These are phyloP conservation scores for Pelobates fuscus DNA, from an alignment of 2,113 vertebrate species.

Conservation along the genomic window DNA sequence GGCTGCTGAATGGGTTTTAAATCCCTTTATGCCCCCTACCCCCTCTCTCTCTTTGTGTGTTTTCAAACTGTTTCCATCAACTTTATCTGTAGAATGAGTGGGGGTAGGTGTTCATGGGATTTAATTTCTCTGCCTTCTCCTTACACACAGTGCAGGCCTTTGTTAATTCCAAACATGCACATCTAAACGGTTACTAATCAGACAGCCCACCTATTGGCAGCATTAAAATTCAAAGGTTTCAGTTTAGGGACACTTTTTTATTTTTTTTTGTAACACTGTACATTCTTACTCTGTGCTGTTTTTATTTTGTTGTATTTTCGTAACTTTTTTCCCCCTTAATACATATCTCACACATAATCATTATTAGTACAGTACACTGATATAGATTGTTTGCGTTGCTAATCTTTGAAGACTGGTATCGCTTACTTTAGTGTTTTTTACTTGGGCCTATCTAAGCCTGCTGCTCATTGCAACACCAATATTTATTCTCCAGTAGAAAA, in stretches of 20 bases:
- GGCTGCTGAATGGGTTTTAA: not conserved
- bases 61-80: constrained; percentile 21
- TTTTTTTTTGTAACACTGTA: not conserved
- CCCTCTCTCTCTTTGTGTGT: constrained; percentile 4
- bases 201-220: constrained; percentile 19
- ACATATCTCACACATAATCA: no score
- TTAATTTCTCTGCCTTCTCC: constrained; percentile 27
- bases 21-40: not conserved
- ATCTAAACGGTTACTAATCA: constrained; percentile 17
- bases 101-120: constrained; percentile 23
- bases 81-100: constrained; percentile 27
- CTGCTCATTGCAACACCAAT: no score
- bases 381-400: no score
- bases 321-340: no score
- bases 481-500: no score
- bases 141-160: constrained; percentile 40
- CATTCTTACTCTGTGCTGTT: no score
- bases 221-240: constrained; percentile 12
- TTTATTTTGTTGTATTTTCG: no score
- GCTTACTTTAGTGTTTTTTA: no score
- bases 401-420: no score
- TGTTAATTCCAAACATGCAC: constrained; percentile 35
- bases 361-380: no score
- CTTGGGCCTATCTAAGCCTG: no score
- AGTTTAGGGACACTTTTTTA: not conserved